Evolutionary conservation across 2,113 vertebrate species (phyloP), one percentile per base, ranked within the genome.

Genomic region (Empidonax alnorum): DNA sequence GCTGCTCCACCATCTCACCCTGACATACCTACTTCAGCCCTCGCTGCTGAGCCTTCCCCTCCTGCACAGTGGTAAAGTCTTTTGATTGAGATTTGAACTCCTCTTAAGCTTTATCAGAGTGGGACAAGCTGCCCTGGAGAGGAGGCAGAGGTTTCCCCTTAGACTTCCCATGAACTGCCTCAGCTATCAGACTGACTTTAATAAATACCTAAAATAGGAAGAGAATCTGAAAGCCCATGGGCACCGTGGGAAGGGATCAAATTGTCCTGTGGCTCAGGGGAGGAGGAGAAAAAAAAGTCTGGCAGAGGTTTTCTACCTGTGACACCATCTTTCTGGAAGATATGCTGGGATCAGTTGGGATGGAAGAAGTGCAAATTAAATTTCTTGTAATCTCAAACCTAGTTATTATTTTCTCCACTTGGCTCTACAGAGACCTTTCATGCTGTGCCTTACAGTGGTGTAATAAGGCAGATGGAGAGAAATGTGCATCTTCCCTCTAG

Each of bases 381-480:
- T 68, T 90, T 76, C 44, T 89, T 52, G 44, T 71, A 58, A 28
- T 78, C 44, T 86, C 49, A 61, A 66, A 41, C 52, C 10, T 56
- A 56, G 44, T 81, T 77, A 71, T 90, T 94, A 78, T 90, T 94
- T 93, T 86, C 79, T 81, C 63, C 33, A 28, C 23, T 84, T 83
- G 81, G 66, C 39, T 87, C 80, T 84, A 55, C 27, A 67, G 76
- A 65, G 88, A 92, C 69, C 68, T 89, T 86, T 89, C 73, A 67
- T 53, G 73, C 59, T 83, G 72, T 96, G 85, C 44, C 46, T 90
- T 84, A 59, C 25, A 81, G 61, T 56, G 31, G 62, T 52, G 6
- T 84, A 93, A 94, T 84, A 86, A 84, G 93, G 61, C 90, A 92
- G 83, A 92, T 84, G 73, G 92, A 92, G 73, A 94, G 49, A 92